Percentiles rank a stretch among this genome's conserved stretches.
phyloP scores from a whole-genome alignment of 2,113 vertebrate genomes.

The Saccopteryx bilineata region DNA sequence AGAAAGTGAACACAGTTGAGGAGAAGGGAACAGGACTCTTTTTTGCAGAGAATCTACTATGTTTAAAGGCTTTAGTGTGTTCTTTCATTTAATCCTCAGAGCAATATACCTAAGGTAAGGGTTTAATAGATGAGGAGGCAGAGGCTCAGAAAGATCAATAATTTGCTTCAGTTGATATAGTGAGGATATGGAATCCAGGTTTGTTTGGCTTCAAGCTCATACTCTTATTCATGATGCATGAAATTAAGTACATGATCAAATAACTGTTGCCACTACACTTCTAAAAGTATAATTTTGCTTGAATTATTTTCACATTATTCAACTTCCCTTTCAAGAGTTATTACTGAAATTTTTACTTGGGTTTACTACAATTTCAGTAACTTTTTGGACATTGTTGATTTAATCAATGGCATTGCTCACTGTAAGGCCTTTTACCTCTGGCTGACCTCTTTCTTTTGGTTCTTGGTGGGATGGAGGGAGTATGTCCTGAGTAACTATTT shows the following conservation, averaged over 20 bases:
- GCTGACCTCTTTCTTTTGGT: background rate
- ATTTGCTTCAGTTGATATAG: constrained; percentile 50
- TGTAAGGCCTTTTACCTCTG: background rate
- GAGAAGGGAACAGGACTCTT: background rate
- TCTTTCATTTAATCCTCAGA: constrained; percentile 56
- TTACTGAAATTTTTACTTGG: constrained; percentile 30
- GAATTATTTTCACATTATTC: constrained; percentile 1
- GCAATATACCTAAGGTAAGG: background rate
- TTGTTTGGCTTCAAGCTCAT: background rate
- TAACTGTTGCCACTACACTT: background rate
- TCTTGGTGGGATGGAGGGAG: background rate
- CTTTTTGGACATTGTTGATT: background rate
- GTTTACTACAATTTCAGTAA: constrained; percentile 16
- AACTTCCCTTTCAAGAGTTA: constrained; percentile 26
- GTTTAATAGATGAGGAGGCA: constrained; percentile 31
- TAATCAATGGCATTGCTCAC: background rate
- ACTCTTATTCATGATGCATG: constrained; percentile 13
- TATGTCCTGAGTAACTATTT: background rate
- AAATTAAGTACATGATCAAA: constrained; percentile 3
- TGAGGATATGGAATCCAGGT: background rate
- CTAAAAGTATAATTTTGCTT: constrained; percentile 25
- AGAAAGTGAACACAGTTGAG: background rate
- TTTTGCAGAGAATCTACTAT: constrained; percentile 37
- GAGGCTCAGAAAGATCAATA: constrained; percentile 44
- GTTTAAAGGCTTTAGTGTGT: constrained; percentile 44